Evolutionary conservation across 2,888 invertebrate genomes (phyloP), one percentile per base, ranked within the genome.

Genomic region (Caenorhabditis auriculariae): DNA sequence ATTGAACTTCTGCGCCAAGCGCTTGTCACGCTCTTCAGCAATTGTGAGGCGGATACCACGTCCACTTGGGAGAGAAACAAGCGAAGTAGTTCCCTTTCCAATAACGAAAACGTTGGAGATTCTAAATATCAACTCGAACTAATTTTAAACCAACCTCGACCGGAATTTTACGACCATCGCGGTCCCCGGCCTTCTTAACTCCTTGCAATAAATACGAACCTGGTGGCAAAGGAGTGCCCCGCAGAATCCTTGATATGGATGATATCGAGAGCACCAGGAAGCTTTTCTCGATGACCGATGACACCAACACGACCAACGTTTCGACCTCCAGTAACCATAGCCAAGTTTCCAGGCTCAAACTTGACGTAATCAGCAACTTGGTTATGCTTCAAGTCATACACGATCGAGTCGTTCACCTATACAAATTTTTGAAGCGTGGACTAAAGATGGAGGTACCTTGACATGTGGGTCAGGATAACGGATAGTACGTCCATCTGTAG

Each of bases 261-360:
- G 85, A 98, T 96, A 86, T 99, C 98, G 84, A 96, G 96, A 66
- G 94, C 94, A 68, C 98, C 98, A 68, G 95, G 96, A 86, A 99
- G 98, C 78, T 94, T 88, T 85, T 99, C 98, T 82, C 96, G 89
- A 84, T 91, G 93, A 76, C 93, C 91, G 76, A 98, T 91, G 54
- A 91, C 90, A 82, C 98, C 98, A 76, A 99, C 95, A 85, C 98
- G 91, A 69, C 98, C 98, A 89, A 98, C 93, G 87, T 99, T 99
- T 83, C 93, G 89, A 71, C 98, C 98, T 83, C 96, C 96, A 75
- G 98, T 98, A 84, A 99, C 93, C 96, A 98, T 98, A 85, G 94
- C 95, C 82, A 99, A 86, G 85, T 98, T 96, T 68, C 95, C 94
- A 83, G 82, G 53, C 82, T 98, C 98, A 83, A 98, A 98, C 85